phyloP scores from a whole-genome alignment of 2,888 invertebrate species.

The Coenonympha glycerion region DNA sequence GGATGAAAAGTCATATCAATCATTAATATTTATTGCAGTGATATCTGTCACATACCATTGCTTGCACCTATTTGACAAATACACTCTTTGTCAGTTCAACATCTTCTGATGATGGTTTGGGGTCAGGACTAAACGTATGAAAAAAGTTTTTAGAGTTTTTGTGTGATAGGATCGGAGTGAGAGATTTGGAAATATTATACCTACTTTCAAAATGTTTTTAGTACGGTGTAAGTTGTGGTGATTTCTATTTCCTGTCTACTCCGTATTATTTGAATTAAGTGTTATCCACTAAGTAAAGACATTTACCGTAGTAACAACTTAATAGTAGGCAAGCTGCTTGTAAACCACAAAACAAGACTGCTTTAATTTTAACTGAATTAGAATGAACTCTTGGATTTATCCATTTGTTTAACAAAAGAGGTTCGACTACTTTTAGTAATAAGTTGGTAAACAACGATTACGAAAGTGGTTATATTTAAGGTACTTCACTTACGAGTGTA shows the following conservation, averaged over 20 bases:
- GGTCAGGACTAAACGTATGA: no score
- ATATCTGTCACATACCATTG: neutral
- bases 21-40: neutral
- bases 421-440: neutral
- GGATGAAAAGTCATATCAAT: neutral
- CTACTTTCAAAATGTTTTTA: no score
- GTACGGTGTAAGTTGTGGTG: no score
- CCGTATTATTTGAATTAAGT: neutral
- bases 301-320: constrained; percentile 33
- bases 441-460: neutral
- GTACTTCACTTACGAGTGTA: neutral
- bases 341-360: constrained; percentile 31
- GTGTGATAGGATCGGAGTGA: no score
- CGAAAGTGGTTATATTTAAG: neutral
- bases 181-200: no score
- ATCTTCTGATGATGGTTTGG: no score
- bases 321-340: constrained; percentile 26
- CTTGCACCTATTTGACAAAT: no score
- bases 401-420: constrained; percentile 7
- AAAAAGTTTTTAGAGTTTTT: no score
- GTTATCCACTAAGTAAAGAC: constrained; percentile 14
- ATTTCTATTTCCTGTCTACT: neutral
- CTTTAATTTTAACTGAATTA: constrained; percentile 30
- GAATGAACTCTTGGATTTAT: constrained; percentile 5
- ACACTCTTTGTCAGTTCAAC: no score